Conservation (phyloP, 2,797 vertebrate species). For the Cynopterus sphinx region DNA sequence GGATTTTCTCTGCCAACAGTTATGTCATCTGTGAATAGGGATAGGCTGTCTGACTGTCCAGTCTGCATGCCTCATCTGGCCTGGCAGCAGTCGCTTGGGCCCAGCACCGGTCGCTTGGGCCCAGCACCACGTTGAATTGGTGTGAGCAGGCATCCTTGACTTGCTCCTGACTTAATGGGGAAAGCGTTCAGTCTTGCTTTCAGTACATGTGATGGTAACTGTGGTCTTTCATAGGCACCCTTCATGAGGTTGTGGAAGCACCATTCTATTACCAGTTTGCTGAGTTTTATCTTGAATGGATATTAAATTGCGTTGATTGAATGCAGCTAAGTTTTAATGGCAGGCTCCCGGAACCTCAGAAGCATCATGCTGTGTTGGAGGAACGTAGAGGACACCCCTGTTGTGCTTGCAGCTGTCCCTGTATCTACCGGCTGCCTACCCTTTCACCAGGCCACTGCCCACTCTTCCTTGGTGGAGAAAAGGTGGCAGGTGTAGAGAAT, state of each 20-base stretch:
- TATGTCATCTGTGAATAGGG: neutral
- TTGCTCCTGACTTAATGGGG: neutral
- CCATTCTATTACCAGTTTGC: neutral
- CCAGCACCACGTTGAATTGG: neutral
- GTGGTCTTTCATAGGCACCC: neutral
- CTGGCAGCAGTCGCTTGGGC: neutral
- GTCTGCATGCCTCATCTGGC: neutral
- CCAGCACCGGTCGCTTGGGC: no score
- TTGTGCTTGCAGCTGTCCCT: neutral
- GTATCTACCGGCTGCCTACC: neutral
- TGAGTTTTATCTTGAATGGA: neutral
- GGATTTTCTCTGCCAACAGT: neutral
- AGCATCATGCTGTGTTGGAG: fast-evolving
- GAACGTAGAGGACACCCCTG: neutral
- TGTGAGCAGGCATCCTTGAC: neutral
- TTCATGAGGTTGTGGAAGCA: neutral
- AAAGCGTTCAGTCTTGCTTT: neutral
- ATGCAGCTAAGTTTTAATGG: neutral
- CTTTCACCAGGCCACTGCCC: neutral
- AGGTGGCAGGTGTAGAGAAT: neutral
- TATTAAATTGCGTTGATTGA: neutral
- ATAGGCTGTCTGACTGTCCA: neutral
- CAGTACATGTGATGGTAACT: no score
- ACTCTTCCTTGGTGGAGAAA: neutral
- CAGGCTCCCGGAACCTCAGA: neutral